These are phyloP conservation scores for Pachyuromys duprasi DNA, from an alignment of 2,797 vertebrate genomes.

Conservation along the genomic window DNA sequence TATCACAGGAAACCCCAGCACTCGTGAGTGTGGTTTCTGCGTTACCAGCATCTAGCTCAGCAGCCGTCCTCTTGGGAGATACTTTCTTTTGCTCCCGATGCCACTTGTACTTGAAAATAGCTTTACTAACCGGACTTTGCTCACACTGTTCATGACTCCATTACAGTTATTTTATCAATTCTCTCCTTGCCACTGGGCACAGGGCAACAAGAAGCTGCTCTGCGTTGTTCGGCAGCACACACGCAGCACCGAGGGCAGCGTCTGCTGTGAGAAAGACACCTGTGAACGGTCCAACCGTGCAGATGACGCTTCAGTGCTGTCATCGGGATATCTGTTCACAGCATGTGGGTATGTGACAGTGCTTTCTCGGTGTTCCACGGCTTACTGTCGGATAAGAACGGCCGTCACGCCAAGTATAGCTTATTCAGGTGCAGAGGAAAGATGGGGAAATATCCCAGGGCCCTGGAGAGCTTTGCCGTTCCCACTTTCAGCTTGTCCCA, in stretches of 20 bases:
- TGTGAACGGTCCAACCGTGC: neutral
- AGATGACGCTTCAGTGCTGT: neutral
- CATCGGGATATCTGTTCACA: neutral
- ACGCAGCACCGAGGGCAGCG: neutral
- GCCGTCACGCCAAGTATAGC: conserved; percentile 3
- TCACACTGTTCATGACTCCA: neutral
- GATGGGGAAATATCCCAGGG: neutral
- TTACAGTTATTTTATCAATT: conserved; percentile 38
- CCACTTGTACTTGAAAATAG: conserved; percentile 27
- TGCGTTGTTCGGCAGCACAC: conserved; percentile 6
- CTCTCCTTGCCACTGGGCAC: conserved; percentile 3
- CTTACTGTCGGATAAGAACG: neutral
- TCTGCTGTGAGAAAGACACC: neutral
- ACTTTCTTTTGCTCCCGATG: neutral
- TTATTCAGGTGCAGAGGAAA: neutral
- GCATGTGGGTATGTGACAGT: neutral
- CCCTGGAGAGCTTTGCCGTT: neutral
- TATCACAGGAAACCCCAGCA: neutral
- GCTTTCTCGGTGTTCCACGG: neutral
- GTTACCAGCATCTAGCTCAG: neutral
- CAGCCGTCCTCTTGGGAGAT: neutral
- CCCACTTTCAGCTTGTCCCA: neutral
- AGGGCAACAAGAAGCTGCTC: neutral
- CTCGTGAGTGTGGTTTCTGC: neutral
- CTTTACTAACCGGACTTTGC: neutral